These are phyloP conservation scores for Oreochromis grahami DNA, from an alignment of 2,797 vertebrate genomes.

Conservation along the genomic window DNA sequence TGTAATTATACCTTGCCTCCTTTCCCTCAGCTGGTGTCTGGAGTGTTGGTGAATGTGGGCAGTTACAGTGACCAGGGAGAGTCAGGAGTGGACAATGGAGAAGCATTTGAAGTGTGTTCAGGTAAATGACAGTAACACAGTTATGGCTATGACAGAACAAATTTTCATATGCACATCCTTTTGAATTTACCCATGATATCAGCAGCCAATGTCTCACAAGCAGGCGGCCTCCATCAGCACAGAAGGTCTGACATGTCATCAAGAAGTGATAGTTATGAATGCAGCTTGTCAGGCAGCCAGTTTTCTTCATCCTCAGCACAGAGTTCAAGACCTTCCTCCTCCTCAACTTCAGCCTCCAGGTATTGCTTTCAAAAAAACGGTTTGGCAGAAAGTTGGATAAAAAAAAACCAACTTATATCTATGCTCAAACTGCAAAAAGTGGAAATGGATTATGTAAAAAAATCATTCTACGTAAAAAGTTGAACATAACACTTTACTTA, in stretches of 20 bases:
- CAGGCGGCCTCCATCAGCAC: slow-evolving; percentile 26
- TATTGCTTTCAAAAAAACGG: background rate
- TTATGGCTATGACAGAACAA: background rate
- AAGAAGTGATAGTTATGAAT: slow-evolving; percentile 12
- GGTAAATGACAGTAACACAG: slow-evolving; percentile 32
- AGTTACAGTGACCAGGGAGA: slow-evolving; percentile 17
- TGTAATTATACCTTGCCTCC: background rate
- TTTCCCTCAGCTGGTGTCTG: slow-evolving; percentile 46
- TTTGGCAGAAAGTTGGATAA: background rate
- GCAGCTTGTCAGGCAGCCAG: slow-evolving; percentile 44
- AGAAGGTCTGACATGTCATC: slow-evolving; percentile 27
- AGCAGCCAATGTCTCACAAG: background rate
- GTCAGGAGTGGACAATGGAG: slow-evolving; percentile 46
- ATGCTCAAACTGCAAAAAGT: background rate
- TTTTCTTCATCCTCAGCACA: slow-evolving; percentile 25
- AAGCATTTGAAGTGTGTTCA: slow-evolving; percentile 41
- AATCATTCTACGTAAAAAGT: rapidly evolving
- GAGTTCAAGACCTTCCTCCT: slow-evolving; percentile 57
- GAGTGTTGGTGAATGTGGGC: slow-evolving; percentile 18
- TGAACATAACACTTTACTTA: no score
- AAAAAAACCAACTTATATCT: background rate
- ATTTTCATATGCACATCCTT: background rate
- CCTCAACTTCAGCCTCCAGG: slow-evolving; percentile 55
- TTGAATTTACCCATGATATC: background rate
- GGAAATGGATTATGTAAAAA: background rate